Evolutionary conservation across 1,140 invertebrate species (phyloP).

Genomic region (Leguminivora glycinivorella): DNA sequence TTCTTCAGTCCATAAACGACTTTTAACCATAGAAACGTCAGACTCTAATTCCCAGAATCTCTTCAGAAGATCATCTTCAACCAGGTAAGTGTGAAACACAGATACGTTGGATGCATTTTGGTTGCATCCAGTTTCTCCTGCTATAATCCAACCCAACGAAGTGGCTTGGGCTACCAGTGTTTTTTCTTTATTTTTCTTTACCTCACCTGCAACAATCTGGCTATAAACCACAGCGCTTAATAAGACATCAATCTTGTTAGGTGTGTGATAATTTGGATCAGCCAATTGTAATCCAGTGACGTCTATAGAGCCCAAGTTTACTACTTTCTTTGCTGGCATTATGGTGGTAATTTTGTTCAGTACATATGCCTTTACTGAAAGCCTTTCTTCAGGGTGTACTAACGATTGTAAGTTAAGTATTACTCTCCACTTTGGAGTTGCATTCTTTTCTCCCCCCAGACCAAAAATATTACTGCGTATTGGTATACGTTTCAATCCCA

Average conservation of each 20-base stretch:
- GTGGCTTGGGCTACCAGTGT: not conserved
- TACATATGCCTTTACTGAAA: not conserved
- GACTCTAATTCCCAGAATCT: no score
- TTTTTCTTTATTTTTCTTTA: conserved; percentile 30
- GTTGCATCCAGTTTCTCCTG: not conserved
- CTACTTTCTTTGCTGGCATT: not conserved
- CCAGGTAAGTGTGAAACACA: not conserved
- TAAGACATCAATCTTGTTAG: not conserved
- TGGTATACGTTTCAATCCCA: not conserved
- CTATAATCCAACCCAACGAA: not conserved
- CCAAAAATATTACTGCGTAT: not conserved
- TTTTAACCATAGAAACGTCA: no score
- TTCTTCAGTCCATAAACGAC: no score
- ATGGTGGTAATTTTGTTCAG: not conserved
- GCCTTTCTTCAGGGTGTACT: not conserved
- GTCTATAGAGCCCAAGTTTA: not conserved
- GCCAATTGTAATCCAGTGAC: not conserved
- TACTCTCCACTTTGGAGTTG: not conserved
- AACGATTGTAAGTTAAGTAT: not conserved
- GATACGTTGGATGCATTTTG: not conserved
- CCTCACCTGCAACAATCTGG: conserved; percentile 18
- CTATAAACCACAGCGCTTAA: not conserved
- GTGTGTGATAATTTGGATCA: not conserved
- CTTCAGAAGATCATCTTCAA: not conserved
- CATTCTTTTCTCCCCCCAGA: not conserved